Evolutionary conservation across 2,888 invertebrate genomes (phyloP).

Genomic region (Mechanitis messenoides): DNA sequence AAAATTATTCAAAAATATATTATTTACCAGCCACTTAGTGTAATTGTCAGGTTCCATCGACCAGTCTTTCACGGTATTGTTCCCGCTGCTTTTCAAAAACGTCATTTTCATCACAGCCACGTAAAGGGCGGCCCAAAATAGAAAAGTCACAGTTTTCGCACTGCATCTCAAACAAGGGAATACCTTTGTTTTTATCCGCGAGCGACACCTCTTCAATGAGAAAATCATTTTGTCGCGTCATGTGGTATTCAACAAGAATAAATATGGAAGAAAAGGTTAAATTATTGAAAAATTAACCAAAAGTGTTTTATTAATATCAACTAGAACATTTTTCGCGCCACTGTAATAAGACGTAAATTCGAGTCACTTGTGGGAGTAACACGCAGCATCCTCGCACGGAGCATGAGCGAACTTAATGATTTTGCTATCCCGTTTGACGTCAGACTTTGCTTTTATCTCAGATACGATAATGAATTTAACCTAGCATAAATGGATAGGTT

Average conservation of each 20-base stretch:
- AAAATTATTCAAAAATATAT: not conserved
- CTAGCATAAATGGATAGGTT: not conserved
- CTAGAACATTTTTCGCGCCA: constrained; percentile 38
- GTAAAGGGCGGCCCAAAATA: constrained; percentile 68
- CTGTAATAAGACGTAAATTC: constrained; percentile 27
- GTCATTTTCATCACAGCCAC: constrained; percentile 70
- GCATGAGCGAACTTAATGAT: constrained; percentile 74
- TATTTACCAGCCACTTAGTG: constrained; percentile 67
- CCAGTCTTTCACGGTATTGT: constrained; percentile 56
- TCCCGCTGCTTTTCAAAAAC: constrained; percentile 62
- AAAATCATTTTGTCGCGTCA: constrained; percentile 57
- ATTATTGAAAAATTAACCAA: constrained; percentile 11
- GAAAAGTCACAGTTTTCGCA: constrained; percentile 65
- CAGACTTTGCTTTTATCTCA: constrained; percentile 8
- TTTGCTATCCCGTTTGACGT: constrained; percentile 41
- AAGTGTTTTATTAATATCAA: constrained; percentile 16
- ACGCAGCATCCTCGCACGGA: constrained; percentile 64
- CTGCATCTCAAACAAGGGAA: constrained; percentile 63
- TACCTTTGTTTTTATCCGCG: constrained; percentile 53
- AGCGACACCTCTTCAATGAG: constrained; percentile 53
- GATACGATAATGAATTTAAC: constrained; percentile 5
- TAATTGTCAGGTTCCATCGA: constrained; percentile 65
- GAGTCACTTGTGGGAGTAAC: constrained; percentile 28
- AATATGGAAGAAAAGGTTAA: constrained; percentile 26
- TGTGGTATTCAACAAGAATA: constrained; percentile 42